Conservation (phyloP, 2,797 vertebrate genomes). For the Cottoperca gobio region DNA sequence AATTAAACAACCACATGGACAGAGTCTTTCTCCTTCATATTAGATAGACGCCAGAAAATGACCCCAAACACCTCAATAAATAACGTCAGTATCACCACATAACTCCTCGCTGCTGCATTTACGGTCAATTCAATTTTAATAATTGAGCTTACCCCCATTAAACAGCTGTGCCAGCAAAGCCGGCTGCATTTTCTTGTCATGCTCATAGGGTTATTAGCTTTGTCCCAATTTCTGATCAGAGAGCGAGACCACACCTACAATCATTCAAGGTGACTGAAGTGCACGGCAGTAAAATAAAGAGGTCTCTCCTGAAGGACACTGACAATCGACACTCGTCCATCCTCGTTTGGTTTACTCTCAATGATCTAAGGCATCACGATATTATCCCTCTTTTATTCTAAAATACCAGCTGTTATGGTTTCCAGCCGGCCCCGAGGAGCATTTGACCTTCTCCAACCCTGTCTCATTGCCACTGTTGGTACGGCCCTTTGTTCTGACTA, state of each 20-base stretch:
- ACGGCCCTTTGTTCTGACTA: constrained; percentile 63
- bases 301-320: constrained; percentile 36
- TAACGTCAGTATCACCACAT: constrained; percentile 55
- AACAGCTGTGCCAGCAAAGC: constrained; percentile 56
- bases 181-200: constrained; percentile 39
- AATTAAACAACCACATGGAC: constrained; percentile 77
- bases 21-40: constrained; percentile 50
- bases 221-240: constrained; percentile 39
- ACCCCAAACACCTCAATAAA: constrained; percentile 72
- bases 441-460: constrained; percentile 66
- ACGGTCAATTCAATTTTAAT: constrained; percentile 67
- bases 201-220: constrained; percentile 38
- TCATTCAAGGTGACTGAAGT: constrained; percentile 47
- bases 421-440: constrained; percentile 62
- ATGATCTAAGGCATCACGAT: constrained; percentile 50
- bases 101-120: constrained; percentile 55
- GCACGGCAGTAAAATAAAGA: constrained; percentile 36
- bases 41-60: constrained; percentile 60
- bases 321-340: constrained; percentile 40
- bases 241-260: constrained; percentile 7
- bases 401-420: constrained; percentile 66
- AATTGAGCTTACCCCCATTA: constrained; percentile 67
- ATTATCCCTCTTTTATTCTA: constrained; percentile 54
- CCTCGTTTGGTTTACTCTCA: constrained; percentile 43
- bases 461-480: constrained; percentile 56